phyloP scores from a whole-genome alignment of 2,113 vertebrate genomes.

The Plectropomus leopardus region DNA sequence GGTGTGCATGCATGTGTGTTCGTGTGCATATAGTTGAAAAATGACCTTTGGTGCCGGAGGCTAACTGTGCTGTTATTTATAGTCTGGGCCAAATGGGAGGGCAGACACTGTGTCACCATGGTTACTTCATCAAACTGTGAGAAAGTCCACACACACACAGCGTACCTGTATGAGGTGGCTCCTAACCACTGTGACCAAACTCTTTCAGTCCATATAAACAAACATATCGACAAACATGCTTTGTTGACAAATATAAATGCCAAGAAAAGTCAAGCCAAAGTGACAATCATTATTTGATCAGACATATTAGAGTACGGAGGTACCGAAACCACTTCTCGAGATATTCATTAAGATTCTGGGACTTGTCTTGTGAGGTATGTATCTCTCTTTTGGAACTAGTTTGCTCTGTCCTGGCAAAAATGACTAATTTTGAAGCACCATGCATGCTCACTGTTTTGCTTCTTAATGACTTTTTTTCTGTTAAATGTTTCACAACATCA shows the following conservation, averaged over 20 bases:
- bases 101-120: slow-evolving; percentile 52
- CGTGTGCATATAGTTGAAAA: slow-evolving; percentile 37
- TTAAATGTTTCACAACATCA: too few relatives aligned
- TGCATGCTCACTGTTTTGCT: too few relatives aligned
- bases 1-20: slow-evolving; percentile 25
- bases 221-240: slow-evolving; percentile 22
- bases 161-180: slow-evolving; percentile 48
- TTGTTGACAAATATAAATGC: slow-evolving; percentile 44
- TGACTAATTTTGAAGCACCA: too few relatives aligned
- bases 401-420: too few relatives aligned
- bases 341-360: neutral
- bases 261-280: slow-evolving; percentile 13
- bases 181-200: slow-evolving; percentile 34
- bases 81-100: slow-evolving; percentile 46
- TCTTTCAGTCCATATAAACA: slow-evolving; percentile 12
- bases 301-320: slow-evolving; percentile 7
- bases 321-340: slow-evolving; percentile 21
- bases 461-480: too few relatives aligned
- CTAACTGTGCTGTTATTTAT: slow-evolving; percentile 67
- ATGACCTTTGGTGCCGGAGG: slow-evolving; percentile 63
- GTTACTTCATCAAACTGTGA: slow-evolving; percentile 62
- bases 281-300: slow-evolving; percentile 23
- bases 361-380: too few relatives aligned
- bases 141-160: slow-evolving; percentile 12
- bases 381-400: too few relatives aligned